Base-by-base conservation (phyloP, 2,888 invertebrate genomes). In the Drosophila sordidula region DNA sequence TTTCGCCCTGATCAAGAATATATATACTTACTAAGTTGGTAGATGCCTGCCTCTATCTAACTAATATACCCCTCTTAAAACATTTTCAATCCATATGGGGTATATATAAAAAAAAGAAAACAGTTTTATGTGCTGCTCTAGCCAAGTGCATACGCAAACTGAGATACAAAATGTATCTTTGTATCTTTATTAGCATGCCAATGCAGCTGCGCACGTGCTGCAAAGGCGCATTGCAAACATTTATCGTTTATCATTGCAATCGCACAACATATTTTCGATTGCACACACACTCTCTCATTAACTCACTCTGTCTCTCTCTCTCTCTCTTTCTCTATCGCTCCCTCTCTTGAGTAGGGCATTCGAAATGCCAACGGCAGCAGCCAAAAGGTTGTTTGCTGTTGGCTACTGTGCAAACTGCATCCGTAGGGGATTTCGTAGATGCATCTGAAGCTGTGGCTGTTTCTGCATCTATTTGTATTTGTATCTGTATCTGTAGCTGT, bases 161-260 rank as follows among this genome's bases (percentile, higher is more conserved):
- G 18, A 47, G 59, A 55, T 49, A 46, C 70, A 75, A 69, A 61
- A n/a, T 52, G 51, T 52, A 52, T 52, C 51, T 52, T n/a, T 69
- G 72, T 69, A 72, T 75, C 63, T 75, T n/a, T 29, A 9, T 29
- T 11, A 29, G 32, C 39, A 32, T 36, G 29, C 54, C 38, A 39
- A n/a, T 38, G 52, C 51, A 14, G 51, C 14, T 25, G 1, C 41
- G 73, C 73, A 73, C 73, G 77, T 73, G 73, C 71, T 54, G 29
- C 44, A 46, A 26, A 50, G 29, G 16, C 39, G 62, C 47, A 62
- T 62, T 42, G 41, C 49, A 62, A 45, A 65, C 50, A 16, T 32
- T 50, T 51, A 64, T 64, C 65, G 51, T 29, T 63, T 64, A 63
- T 63, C 62, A 49, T 12, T 26, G 38, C 49, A 69, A 68, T 68